A percentile compares a stretch with the other conserved stretches of the same genome.
Conservation (phyloP, 2,113 vertebrate species). For the Elephas maximus region DNA sequence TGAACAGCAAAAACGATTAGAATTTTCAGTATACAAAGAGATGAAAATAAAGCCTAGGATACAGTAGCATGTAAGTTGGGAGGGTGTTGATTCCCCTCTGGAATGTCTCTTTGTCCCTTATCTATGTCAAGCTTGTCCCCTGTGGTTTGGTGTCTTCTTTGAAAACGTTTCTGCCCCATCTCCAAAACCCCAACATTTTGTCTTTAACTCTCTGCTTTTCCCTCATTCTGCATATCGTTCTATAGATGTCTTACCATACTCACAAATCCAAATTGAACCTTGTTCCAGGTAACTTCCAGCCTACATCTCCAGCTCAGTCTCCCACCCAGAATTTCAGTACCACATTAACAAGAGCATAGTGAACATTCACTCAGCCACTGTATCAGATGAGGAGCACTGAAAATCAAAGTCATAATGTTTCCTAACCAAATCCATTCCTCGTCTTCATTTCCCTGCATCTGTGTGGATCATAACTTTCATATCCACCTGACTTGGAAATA, state of each 20-base stretch:
- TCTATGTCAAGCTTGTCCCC: not conserved
- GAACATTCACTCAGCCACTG: not conserved
- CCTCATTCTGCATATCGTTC: not conserved
- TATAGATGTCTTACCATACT: not conserved
- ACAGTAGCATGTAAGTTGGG: not conserved
- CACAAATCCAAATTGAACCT: not conserved
- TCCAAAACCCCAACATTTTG: not conserved
- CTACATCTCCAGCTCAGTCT: not conserved
- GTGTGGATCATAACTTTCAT: not conserved
- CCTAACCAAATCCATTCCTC: not conserved
- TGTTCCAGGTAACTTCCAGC: not conserved
- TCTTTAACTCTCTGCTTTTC: not conserved
- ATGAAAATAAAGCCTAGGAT: not conserved
- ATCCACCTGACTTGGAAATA: not conserved
- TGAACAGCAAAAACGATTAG: not conserved
- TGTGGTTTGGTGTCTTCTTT: not conserved
- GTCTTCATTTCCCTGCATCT: conserved; percentile 32
- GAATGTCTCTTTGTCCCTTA: not conserved
- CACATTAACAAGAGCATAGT: not conserved
- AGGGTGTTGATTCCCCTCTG: not conserved
- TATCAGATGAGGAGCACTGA: not conserved
- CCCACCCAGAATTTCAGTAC: not conserved
- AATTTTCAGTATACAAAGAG: not conserved
- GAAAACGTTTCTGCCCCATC: not conserved
- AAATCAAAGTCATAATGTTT: not conserved